Percentiles rank a stretch among this genome's conserved stretches.
Conservation (phyloP, 37 sponge, comb jelly and placozoan species). For the Beroe ovata region DNA sequence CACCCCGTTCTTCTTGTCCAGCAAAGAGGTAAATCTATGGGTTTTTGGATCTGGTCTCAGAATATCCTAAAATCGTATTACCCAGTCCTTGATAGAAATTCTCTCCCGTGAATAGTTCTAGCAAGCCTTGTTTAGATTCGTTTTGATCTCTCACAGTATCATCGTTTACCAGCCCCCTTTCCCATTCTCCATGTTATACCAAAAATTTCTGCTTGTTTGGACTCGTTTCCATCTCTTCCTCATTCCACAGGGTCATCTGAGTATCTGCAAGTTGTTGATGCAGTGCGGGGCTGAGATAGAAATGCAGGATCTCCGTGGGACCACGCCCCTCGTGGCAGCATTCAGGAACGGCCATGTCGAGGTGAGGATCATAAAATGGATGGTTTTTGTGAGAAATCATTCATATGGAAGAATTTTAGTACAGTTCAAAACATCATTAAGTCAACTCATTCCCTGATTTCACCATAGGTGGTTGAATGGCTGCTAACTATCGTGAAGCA, state of each 20-base stretch:
- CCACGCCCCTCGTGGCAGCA: conserved; percentile 86
- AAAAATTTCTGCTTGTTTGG: no score
- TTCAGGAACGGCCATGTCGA: conserved; percentile 87
- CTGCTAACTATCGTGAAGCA: conserved; percentile 85
- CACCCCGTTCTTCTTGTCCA: conserved; percentile 93
- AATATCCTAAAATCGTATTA: no score
- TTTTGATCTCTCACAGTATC: no score
- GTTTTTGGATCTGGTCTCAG: no score
- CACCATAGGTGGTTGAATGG: conserved; percentile 86
- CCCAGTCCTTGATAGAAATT: not conserved
- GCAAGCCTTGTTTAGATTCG: no score
- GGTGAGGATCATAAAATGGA: conserved; percentile 66
- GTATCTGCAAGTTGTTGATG: conserved; percentile 54
- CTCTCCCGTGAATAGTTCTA: not conserved
- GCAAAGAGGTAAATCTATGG: conserved; percentile 77
- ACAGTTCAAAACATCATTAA: not conserved
- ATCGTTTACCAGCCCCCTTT: no score
- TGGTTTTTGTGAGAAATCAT: not conserved
- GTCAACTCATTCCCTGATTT: no score
- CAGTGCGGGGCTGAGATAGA: conserved; percentile 68
- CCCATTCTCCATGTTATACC: no score
- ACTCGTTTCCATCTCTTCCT: no score
- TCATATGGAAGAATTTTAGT: not conserved
- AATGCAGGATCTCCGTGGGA: conserved; percentile 80
- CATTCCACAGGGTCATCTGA: conserved; percentile 26